Conservation (phyloP, 1,140 invertebrate species). For the Monochamus saltuarius region DNA sequence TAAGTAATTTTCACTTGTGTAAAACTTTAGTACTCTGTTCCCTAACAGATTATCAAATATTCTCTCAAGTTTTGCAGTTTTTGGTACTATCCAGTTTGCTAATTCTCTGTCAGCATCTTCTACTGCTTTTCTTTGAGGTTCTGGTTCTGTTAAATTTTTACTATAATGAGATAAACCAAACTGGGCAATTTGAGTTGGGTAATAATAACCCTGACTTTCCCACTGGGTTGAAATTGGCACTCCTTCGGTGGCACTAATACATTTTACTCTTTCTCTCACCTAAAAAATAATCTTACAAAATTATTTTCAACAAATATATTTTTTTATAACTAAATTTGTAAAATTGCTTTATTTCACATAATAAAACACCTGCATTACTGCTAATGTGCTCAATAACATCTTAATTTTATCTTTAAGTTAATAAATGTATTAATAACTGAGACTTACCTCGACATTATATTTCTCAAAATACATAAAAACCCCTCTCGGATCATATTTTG, state of each 20-base stretch:
- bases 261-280: conserved; percentile 87
- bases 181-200: conserved; percentile 98
- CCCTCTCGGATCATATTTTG: conserved; percentile 83
- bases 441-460: conserved; percentile 88
- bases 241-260: conserved; percentile 87
- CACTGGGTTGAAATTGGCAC: conserved; percentile 95
- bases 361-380: too few species aligned
- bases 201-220: conserved; percentile 89
- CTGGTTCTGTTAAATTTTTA: conserved; percentile 84
- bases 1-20: conserved; percentile 67
- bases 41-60: conserved; percentile 59
- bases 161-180: conserved; percentile 97
- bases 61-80: conserved; percentile 63
- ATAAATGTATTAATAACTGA: too few species aligned
- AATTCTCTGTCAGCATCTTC: conserved; percentile 73
- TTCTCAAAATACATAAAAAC: conserved; percentile 96
- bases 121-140: conserved; percentile 66
- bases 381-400: too few species aligned
- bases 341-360: too few species aligned
- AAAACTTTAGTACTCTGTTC: conserved; percentile 67
- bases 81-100: conserved; percentile 67
- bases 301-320: too few species aligned
- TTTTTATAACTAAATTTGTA: too few species aligned
- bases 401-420: too few species aligned
- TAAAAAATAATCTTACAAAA: too few species aligned